A percentile compares a stretch with the other conserved stretches of the same genome.
Evolutionary conservation across 2,888 invertebrate species (phyloP).

Genomic region (Drosophila anceps): DNA sequence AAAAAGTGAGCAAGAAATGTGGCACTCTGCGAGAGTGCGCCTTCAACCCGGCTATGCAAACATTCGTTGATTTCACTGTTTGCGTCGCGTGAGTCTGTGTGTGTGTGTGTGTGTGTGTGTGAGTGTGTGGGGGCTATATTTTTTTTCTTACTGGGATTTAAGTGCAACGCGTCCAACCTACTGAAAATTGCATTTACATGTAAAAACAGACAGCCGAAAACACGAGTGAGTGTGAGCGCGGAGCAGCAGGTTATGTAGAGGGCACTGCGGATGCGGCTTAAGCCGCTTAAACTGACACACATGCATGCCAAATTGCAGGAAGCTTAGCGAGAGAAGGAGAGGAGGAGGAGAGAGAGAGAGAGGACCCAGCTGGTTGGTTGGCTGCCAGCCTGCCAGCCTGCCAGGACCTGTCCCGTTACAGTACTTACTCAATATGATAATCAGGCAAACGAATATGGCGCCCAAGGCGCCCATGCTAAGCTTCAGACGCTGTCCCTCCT

Average conservation of each 20-base stretch:
- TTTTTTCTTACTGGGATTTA: conserved; percentile 46
- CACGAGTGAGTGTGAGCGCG: neutral
- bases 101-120: neutral
- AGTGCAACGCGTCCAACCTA: conserved; percentile 45
- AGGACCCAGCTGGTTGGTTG: neutral
- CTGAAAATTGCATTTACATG: conserved; percentile 77
- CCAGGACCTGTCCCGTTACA: conserved; percentile 23
- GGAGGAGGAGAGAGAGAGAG: neutral
- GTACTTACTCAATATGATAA: conserved; percentile 97
- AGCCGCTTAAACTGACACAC: conserved; percentile 76
- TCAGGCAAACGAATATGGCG: conserved; percentile 98
- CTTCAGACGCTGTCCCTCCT: conserved; percentile 97
- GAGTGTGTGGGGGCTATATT: neutral
- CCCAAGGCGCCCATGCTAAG: conserved; percentile 98
- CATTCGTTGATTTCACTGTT: conserved; percentile 7
- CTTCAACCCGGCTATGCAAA: conserved; percentile 20
- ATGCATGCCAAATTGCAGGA: conserved; percentile 57
- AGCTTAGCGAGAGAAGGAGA: conserved; percentile 51
- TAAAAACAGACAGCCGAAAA: conserved; percentile 55
- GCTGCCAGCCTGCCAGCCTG: neutral
- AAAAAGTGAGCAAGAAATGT: conserved; percentile 63
- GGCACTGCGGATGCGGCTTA: conserved; percentile 56
- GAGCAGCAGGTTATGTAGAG: neutral
- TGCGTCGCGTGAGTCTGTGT: neutral
- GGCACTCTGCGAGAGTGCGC: conserved; percentile 48